Conservation (phyloP, 1,140 invertebrate species). For the Aphidius gifuensis region DNA sequence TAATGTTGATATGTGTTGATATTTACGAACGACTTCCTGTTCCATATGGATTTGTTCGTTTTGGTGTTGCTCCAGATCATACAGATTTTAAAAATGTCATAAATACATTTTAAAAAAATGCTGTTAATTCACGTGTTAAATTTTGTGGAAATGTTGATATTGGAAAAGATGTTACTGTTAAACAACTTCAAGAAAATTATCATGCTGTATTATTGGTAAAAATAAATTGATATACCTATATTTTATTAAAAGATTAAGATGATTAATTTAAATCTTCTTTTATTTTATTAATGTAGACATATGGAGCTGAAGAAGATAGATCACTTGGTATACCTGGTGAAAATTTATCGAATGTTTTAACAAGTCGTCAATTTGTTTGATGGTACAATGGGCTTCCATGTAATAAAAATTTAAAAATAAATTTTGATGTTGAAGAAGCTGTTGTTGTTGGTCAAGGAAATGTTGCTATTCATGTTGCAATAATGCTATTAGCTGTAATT, state of each 20-base stretch:
- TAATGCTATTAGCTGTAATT: constrained; percentile 79
- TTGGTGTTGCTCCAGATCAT: constrained; percentile 97
- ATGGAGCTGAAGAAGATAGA: constrained; percentile 83
- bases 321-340: constrained; percentile 82
- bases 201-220: constrained; percentile 84
- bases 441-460: constrained; percentile 95
- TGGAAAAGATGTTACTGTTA: constrained; percentile 76
- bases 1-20: constrained; percentile 90
- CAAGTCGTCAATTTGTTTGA: constrained; percentile 88
- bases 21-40: constrained; percentile 95
- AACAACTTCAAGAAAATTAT: constrained; percentile 76
- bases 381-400: constrained; percentile 97
- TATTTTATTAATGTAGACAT: constrained; percentile 62
- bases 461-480: constrained; percentile 95
- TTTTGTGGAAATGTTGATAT: constrained; percentile 92
- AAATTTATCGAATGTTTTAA: constrained; percentile 75
- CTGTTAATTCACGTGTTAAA: constrained; percentile 71
- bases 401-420: constrained; percentile 66
- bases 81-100: constrained; percentile 98
- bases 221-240: too few species aligned
- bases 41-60: constrained; percentile 95
- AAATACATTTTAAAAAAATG: constrained; percentile 89
- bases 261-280: not conserved
- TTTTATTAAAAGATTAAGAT: too few species aligned
- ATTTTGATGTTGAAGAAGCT: constrained; percentile 69